Conservation (phyloP, 2,113 vertebrate genomes). For the Dolichallabes microphthalmus region DNA sequence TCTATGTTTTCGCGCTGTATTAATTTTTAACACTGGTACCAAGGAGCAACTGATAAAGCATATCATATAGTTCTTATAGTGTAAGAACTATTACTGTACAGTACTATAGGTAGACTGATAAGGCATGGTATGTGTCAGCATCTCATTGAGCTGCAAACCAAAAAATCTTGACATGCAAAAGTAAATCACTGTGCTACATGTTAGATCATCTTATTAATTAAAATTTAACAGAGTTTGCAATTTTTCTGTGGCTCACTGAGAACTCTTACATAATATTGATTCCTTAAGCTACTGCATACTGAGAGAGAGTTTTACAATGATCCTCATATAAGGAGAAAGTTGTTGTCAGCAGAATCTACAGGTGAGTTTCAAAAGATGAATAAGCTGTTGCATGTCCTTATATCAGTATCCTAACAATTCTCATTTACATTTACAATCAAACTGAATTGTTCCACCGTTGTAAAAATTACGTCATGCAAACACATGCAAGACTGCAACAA, state of each 20-base stretch:
- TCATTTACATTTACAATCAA: not conserved
- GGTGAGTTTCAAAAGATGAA: not conserved
- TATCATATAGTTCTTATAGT: not conserved
- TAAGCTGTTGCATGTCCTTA: not conserved
- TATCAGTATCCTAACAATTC: not conserved
- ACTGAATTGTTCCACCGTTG: not conserved
- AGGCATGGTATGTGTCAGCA: not conserved
- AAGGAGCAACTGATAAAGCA: not conserved
- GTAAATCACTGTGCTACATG: not conserved
- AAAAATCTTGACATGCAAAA: too few species aligned
- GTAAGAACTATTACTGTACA: not conserved
- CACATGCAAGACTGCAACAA: not conserved
- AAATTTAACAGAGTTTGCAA: too few species aligned
- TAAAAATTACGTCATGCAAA: not conserved
- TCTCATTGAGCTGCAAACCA: too few species aligned
- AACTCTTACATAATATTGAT: constrained; percentile 26
- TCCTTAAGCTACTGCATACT: constrained; percentile 17
- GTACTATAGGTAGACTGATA: not conserved
- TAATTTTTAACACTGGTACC: not conserved
- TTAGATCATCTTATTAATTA: not conserved
- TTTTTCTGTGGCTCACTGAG: constrained; percentile 5
- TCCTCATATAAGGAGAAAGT: constrained; percentile 4
- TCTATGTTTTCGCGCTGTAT: not conserved
- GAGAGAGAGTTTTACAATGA: constrained; percentile 1
- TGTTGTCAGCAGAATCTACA: not conserved